Evolutionary conservation across 2,797 vertebrate species (phyloP).

Genomic region (Pipistrellus kuhlii): DNA sequence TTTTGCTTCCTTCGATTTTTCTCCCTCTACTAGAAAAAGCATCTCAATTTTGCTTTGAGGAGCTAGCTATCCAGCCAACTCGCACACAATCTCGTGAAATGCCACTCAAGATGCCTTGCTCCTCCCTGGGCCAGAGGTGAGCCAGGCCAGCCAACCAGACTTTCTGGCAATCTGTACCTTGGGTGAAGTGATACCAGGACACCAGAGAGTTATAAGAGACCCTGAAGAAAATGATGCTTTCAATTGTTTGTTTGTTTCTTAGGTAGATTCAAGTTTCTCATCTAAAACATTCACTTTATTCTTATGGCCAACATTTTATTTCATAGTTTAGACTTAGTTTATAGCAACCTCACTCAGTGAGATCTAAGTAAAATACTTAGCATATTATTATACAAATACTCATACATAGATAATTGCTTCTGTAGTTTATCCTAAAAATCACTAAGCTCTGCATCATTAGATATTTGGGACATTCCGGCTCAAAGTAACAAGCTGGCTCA

Average conservation of each 20-base stretch:
- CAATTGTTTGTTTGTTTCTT: neutral
- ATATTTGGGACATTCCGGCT: neutral
- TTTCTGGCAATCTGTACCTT: neutral
- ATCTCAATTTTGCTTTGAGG: neutral
- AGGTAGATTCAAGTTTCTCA: neutral
- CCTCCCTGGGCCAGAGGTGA: neutral
- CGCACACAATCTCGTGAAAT: neutral
- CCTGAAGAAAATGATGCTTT: neutral
- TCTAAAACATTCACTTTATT: slow-evolving; percentile 13
- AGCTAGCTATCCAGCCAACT: too few species aligned
- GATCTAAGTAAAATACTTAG: neutral
- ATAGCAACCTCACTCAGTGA: neutral
- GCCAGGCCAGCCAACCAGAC: neutral
- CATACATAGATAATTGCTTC: neutral
- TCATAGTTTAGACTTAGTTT: neutral
- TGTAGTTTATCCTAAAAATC: neutral
- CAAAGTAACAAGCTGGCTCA: neutral
- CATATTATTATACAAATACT: slow-evolving; percentile 5
- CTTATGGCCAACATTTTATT: neutral
- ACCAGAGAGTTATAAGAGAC: neutral
- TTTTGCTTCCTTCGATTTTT: neutral
- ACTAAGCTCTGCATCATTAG: neutral
- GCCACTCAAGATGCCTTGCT: neutral
- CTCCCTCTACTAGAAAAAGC: neutral
- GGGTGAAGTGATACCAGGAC: neutral